Evolutionary conservation across 2,888 invertebrate genomes (phyloP).

Genomic region (Lissonota sp.): DNA sequence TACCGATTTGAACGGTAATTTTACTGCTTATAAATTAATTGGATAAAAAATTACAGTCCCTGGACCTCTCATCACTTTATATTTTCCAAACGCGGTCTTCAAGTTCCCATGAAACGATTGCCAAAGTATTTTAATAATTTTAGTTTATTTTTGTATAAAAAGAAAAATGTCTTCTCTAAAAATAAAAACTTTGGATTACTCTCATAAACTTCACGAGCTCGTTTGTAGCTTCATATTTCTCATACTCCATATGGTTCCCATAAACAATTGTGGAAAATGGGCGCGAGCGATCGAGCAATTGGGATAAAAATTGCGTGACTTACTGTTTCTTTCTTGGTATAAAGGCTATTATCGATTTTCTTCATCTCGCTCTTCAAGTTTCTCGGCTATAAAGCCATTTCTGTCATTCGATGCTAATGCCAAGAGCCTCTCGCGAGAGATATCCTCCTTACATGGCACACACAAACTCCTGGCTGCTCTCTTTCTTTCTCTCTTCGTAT

Average conservation of each 20-base stretch:
- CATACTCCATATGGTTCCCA: not conserved
- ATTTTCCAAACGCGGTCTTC: too few relatives aligned
- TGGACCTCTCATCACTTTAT: too few relatives aligned
- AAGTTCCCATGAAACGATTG: too few relatives aligned
- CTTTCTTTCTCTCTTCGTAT: not conserved
- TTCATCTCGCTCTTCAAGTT: slow-evolving; percentile 66
- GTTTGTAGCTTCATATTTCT: too few relatives aligned
- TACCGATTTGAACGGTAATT: too few relatives aligned
- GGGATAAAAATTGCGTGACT: slow-evolving; percentile 53
- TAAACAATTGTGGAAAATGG: not conserved
- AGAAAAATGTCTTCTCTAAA: too few relatives aligned
- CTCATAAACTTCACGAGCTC: too few relatives aligned
- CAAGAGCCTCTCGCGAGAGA: slow-evolving; percentile 68
- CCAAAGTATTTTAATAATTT: too few relatives aligned
- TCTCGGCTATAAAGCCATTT: slow-evolving; percentile 77
- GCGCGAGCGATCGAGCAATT: slow-evolving; percentile 51
- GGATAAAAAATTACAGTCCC: too few relatives aligned
- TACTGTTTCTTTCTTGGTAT: slow-evolving; percentile 34
- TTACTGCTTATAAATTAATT: too few relatives aligned
- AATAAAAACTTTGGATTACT: too few relatives aligned
- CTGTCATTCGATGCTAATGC: slow-evolving; percentile 78
- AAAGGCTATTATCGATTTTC: slow-evolving; percentile 72
- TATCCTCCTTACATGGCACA: slow-evolving; percentile 66
- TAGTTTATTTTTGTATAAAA: too few relatives aligned
- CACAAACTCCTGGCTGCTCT: slow-evolving; percentile 31